A percentile compares a stretch with the other conserved stretches of the same genome.
Conservation (phyloP, 2,797 vertebrate genomes). For the Sebastiscus tertius region DNA sequence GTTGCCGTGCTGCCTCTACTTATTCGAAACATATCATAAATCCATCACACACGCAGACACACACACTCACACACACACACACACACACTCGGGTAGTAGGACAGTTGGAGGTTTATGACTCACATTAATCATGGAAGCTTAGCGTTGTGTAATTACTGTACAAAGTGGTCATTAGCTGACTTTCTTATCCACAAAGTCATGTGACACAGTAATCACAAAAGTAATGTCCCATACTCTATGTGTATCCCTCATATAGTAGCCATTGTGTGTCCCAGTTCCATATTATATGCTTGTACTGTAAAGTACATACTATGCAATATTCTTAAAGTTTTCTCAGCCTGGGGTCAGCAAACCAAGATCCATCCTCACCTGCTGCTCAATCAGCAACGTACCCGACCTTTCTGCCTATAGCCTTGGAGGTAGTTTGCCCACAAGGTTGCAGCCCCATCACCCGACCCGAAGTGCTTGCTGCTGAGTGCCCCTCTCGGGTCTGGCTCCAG, state of each 20-base stretch:
- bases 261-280: not conserved
- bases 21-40: constrained; percentile 65
- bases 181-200: not conserved
- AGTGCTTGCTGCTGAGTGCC: no score
- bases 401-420: not conserved
- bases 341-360: no score
- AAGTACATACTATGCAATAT: not conserved
- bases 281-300: not conserved
- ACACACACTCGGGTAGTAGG: not conserved
- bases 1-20: constrained; percentile 70
- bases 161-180: not conserved
- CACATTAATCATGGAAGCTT: not conserved
- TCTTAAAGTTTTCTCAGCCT: not conserved
- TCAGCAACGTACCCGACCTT: accelerated
- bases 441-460: no score
- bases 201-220: not conserved
- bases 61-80: constrained; percentile 4
- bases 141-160: not conserved
- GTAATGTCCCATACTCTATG: not conserved
- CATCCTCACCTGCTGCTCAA: not conserved
- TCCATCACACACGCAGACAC: constrained; percentile 37
- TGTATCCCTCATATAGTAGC: no score
- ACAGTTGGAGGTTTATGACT: not conserved
- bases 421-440: no score
- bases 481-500: not conserved